Evolutionary conservation across 37 sponge, comb jelly and placozoan species (phyloP), one percentile per base, ranked within the genome.

Genomic region (Beroe forskalii): DNA sequence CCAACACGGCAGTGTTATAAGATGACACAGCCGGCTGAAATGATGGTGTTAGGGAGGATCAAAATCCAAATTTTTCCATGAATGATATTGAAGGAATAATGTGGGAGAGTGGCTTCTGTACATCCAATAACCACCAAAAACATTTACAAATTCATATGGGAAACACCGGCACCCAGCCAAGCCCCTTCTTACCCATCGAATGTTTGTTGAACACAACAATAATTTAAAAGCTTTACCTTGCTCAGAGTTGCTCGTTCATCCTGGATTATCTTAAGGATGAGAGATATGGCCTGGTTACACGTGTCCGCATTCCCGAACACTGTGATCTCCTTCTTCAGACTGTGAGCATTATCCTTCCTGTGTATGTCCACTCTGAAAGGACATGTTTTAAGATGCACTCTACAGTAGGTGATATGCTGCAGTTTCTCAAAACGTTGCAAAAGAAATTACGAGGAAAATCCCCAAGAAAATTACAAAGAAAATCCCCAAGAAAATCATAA

Each of bases 291-390:
- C 48, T 80, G 44, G 86, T 80, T 80, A 42, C 86, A 80, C 55
- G 35, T 37, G 24, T 43, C 86, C 1, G 86, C 55, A 44, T 37
- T 80, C 24, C 86, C 86, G 20, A 80, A 80, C 27, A 80, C 55
- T 12, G 86, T 80, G 31, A 80, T 80, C 86, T 80, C 86, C 55
- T 80, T 80, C 55, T 80, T 80, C 48, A 80, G 30, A 25, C 86
- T 80, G 55, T 80, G 86, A 23, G 86, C 86, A n/a, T 80, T 80
- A 27, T 80, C 86, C 86, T 80, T 80, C 30, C 86, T 32, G 55
- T 80, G 86, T 22, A 80, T 80, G 55, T 80, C 86, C n/a, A 80
- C 86, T 80, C 86, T 80, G 86, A 20, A 24, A 27, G 17, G 66
- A n/a, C n/a, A n/a, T n/a, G n/a, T n/a, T n/a, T n/a, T n/a, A n/a